Evolutionary conservation across 2,888 invertebrate species (phyloP).

Genomic region (Synanthedon myopaeformis): DNA sequence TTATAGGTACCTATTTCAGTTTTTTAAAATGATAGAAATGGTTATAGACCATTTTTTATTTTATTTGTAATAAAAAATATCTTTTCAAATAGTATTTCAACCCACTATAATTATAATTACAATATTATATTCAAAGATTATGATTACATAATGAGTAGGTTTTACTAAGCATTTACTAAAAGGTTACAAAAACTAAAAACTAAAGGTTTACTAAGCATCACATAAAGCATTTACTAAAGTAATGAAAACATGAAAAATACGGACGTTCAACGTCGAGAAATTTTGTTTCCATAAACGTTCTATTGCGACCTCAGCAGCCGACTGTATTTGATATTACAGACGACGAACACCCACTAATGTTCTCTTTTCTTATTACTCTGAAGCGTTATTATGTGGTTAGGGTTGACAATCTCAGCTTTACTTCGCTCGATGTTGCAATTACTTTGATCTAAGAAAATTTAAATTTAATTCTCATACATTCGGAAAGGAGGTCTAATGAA

Average conservation of each 20-base stretch:
- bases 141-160: too few relatives aligned
- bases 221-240: too few relatives aligned
- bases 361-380: conserved; percentile 58
- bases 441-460: background rate
- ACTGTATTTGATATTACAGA: conserved; percentile 41
- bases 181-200: too few relatives aligned
- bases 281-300: conserved; percentile 68
- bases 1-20: too few relatives aligned
- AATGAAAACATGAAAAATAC: background rate
- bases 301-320: conserved; percentile 51
- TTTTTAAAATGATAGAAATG: too few relatives aligned
- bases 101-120: too few relatives aligned
- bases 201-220: too few relatives aligned
- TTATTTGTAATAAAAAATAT: too few relatives aligned
- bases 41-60: too few relatives aligned
- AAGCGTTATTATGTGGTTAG: conserved; percentile 60
- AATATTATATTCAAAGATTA: too few relatives aligned
- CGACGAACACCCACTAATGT: conserved; percentile 62
- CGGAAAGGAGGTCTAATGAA: background rate
- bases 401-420: conserved; percentile 53
- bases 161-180: too few relatives aligned
- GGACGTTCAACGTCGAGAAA: conserved; percentile 60
- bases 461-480: background rate
- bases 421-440: conserved; percentile 9
- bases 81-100: too few relatives aligned